Percentiles rank a stretch among this genome's conserved stretches.
These are phyloP conservation scores for Oophaga pumilio DNA, from an alignment of 2,113 vertebrate species.

Conservation along the genomic window DNA sequence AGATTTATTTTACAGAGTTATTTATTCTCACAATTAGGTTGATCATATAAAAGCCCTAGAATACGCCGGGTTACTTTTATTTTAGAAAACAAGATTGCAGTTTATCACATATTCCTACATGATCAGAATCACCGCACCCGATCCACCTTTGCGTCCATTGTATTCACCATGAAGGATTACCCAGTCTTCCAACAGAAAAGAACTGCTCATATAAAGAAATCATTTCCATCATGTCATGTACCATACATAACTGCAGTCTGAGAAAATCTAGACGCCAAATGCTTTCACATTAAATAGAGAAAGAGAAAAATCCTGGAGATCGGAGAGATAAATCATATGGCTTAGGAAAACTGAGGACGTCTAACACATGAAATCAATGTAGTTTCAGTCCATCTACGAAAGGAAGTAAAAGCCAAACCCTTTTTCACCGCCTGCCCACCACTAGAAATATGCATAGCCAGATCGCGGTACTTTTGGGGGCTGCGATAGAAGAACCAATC, in stretches of 20 bases:
- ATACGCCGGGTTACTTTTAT: background rate
- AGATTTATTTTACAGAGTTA: background rate
- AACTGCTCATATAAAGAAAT: constrained; percentile 15
- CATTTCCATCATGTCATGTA: background rate
- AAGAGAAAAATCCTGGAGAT: background rate
- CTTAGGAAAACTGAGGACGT: constrained; percentile 16
- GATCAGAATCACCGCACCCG: background rate
- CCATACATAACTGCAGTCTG: constrained; percentile 32
- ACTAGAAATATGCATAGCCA: background rate
- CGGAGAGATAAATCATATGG: constrained; percentile 36
- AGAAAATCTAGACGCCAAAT: constrained; percentile 5
- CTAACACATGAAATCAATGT: background rate
- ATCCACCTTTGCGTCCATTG: background rate
- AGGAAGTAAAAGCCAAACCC: background rate
- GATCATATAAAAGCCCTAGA: constrained; percentile 30
- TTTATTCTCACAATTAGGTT: constrained; percentile 10
- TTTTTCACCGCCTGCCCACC: background rate
- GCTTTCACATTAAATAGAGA: background rate
- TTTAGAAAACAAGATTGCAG: constrained; percentile 24
- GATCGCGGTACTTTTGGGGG: background rate
- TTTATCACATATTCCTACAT: constrained; percentile 2
- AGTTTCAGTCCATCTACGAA: background rate
- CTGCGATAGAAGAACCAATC: no score
- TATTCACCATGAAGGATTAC: background rate
- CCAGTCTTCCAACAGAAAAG: background rate